Evolutionary conservation across 2,113 vertebrate species (phyloP).

Genomic region (Bufo gargarizans): DNA sequence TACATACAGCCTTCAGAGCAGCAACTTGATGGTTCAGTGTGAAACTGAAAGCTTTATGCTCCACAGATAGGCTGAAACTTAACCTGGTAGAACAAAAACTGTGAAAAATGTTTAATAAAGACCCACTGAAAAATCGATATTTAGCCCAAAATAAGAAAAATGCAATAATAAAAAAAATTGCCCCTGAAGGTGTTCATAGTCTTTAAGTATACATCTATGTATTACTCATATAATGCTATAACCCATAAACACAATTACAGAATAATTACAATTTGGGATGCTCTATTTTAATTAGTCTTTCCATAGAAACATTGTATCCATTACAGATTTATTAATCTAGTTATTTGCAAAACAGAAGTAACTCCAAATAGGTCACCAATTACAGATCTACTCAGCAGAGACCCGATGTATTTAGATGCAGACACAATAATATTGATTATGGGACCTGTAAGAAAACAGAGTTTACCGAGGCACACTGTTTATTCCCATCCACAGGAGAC

Average conservation of each 20-base stretch:
- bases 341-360: not conserved
- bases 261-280: not conserved
- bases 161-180: too few species aligned
- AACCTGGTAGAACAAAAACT: too few species aligned
- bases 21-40: too few species aligned
- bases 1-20: too few species aligned
- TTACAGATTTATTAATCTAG: not conserved
- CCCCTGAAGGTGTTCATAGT: too few species aligned
- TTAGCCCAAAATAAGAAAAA: too few species aligned
- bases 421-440: slow-evolving; percentile 38
- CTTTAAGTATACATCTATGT: not conserved
- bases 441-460: slow-evolving; percentile 27
- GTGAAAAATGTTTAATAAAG: too few species aligned
- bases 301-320: not conserved
- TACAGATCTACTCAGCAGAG: not conserved
- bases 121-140: too few species aligned
- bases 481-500: slow-evolving; percentile 30
- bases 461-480: slow-evolving; percentile 17
- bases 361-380: not conserved
- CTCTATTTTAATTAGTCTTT: not conserved
- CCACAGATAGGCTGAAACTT: too few species aligned
- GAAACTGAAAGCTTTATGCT: too few species aligned
- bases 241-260: not conserved
- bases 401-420: slow-evolving; percentile 42
- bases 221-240: not conserved